Evolutionary conservation across 2,888 invertebrate species (phyloP), one percentile per base, ranked within the genome.

Genomic region (Notocelia uddmanniana): DNA sequence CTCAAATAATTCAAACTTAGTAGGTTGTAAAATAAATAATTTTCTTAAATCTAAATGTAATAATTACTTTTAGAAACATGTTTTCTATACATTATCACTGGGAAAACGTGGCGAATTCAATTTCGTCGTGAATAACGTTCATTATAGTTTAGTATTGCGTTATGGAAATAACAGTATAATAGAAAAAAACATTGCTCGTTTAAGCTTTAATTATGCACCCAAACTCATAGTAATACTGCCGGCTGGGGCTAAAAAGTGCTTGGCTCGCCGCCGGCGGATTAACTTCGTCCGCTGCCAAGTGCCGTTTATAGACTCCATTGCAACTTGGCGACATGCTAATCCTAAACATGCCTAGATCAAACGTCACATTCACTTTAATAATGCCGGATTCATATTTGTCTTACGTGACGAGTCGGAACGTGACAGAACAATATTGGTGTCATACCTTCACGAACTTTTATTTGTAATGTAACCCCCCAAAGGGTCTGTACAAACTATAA

Each of bases 201-300:
- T 74, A 79, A 70, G 77, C 81, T 83, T 75, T 70, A 82, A 84
- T 85, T 85, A 87, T 85, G 85, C 89, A 86, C 83, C 85, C 86
- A 87, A 86, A 82, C 83, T 78, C 81, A 80, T 80, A 83, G 45
- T 92, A 93, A 93, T 92, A 92, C 92, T 93, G 91, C 83, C 83
- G 86, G 84, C 76, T 75, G 59, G 64, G 60, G 69, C 74, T 63
- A 50, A 57, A 57, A 58, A 21, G 18, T 26, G 57, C 69, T 72
- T 50, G 68, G 31, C 69, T 41, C 70, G 34, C 68, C 55, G 73
- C 67, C 75, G 75, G 23, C 34, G 72, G 67, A 75, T 76, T 72
- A 57, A 68, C 76, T 55, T 55, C 76, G 82, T 77, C 80, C 78
- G 77, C 78, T 80, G 82, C 77, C 75, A 79, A 80, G 83, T 79